phyloP scores from a whole-genome alignment of 2,797 vertebrate genomes.

The Aselliscus stoliczkanus region DNA sequence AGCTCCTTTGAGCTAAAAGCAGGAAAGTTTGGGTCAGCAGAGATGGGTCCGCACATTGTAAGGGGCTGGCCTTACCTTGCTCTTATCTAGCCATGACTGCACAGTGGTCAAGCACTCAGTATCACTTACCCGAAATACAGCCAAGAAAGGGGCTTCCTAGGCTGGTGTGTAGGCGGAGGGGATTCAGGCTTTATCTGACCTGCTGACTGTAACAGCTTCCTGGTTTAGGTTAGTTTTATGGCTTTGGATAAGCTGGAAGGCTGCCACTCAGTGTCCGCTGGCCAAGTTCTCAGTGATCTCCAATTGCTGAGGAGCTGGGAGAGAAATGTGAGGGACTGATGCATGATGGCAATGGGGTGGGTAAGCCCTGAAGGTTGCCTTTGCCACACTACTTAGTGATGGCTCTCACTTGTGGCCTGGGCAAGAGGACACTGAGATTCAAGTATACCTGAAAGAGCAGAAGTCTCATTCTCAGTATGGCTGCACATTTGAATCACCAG shows the following conservation, averaged over 20 bases:
- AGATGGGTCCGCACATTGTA: rapidly evolving
- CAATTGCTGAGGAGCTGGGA: not conserved
- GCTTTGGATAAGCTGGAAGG: not conserved
- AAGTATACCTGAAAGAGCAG: not conserved
- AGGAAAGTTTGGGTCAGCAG: not conserved
- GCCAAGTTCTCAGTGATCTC: not conserved
- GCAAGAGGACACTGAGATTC: not conserved
- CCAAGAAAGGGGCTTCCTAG: not conserved
- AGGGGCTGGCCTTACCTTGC: not conserved
- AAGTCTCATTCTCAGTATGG: not conserved
- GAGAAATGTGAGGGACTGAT: no score
- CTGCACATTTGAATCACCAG: not conserved
- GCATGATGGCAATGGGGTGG: not conserved
- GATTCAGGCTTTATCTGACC: not conserved
- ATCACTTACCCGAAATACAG: not conserved
- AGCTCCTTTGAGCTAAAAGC: not conserved
- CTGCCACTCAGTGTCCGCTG: no score
- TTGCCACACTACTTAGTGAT: not conserved
- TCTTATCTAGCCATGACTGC: not conserved
- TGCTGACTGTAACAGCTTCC: not conserved
- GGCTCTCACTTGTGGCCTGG: not conserved
- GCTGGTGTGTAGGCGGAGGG: rapidly evolving
- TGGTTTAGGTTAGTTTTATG: not conserved
- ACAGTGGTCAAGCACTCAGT: not conserved
- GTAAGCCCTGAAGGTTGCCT: not conserved